Evolutionary conservation across 2,113 vertebrate species (phyloP).

Genomic region (Aegithalos caudatus): DNA sequence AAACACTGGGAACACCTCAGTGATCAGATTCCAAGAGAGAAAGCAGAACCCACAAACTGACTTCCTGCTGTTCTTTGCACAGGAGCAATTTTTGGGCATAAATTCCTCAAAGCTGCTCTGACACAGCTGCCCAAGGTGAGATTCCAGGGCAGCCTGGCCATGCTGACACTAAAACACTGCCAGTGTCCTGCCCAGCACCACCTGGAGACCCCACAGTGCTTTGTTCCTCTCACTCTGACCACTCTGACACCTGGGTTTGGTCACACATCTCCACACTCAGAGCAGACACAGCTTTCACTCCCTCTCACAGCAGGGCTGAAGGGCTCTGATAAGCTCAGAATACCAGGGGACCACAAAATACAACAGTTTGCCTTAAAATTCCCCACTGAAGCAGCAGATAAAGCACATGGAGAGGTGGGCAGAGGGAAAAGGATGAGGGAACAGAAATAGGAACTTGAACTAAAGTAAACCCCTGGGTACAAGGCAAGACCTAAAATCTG

Average conservation of each 20-base stretch:
- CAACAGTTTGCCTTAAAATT: background rate
- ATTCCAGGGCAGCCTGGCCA: background rate
- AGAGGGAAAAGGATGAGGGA: background rate
- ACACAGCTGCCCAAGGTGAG: background rate
- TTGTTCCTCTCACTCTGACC: background rate
- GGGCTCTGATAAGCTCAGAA: background rate
- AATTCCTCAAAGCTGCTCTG: background rate
- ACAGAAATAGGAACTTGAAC: background rate
- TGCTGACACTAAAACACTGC: background rate
- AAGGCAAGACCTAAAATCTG: background rate
- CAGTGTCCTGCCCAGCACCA: background rate
- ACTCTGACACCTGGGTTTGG: background rate
- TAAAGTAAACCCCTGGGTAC: background rate
- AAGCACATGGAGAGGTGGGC: background rate
- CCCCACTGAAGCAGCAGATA: background rate
- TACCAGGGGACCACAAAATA: background rate
- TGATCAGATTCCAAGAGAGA: background rate
- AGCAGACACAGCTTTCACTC: background rate
- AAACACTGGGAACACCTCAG: background rate
- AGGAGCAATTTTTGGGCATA: background rate
- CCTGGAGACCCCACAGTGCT: background rate
- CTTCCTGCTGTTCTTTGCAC: background rate
- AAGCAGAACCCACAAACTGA: background rate
- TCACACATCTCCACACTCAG: fast-evolving
- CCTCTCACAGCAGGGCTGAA: fast-evolving